phyloP scores from a whole-genome alignment of 1,140 invertebrate species.

The Micrasema longulum region DNA sequence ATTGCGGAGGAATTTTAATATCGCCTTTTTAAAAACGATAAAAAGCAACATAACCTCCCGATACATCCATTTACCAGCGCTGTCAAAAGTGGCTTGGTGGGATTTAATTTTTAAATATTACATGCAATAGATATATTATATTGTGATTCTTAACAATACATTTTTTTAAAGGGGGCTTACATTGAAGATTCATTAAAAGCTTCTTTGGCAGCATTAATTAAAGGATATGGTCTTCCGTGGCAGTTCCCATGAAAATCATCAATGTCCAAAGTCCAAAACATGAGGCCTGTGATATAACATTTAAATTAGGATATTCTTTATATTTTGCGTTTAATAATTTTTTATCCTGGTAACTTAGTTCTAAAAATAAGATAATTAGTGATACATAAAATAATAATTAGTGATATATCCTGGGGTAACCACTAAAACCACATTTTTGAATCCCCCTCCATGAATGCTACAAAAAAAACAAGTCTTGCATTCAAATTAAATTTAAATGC shows the following conservation, averaged over 20 bases:
- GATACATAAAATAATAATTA: background rate
- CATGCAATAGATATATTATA: too few relatives aligned
- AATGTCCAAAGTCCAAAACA: slow-evolving; percentile 96
- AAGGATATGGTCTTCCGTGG: slow-evolving; percentile 67
- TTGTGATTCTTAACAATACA: too few relatives aligned
- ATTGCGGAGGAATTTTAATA: too few relatives aligned
- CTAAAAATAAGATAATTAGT: background rate
- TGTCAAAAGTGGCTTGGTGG: too few relatives aligned
- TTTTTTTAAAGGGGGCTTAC: slow-evolving; percentile 55
- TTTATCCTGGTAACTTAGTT: background rate
- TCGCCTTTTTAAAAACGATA: too few relatives aligned
- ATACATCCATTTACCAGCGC: too few relatives aligned
- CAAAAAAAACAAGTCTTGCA: background rate
- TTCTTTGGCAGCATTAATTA: slow-evolving; percentile 70
- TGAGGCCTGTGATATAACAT: slow-evolving; percentile 71
- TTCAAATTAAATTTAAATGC: too few relatives aligned
- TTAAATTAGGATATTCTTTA: background rate
- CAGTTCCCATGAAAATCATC: slow-evolving; percentile 84
- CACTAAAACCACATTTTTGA: too few relatives aligned
- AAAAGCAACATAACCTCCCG: too few relatives aligned
- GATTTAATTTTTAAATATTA: too few relatives aligned
- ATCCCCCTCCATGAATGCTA: too few relatives aligned
- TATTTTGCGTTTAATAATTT: background rate
- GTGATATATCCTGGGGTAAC: too few relatives aligned
- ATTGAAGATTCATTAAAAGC: slow-evolving; percentile 74